Conservation (phyloP, 2,113 vertebrate species). For the Geothlypis trichas region DNA sequence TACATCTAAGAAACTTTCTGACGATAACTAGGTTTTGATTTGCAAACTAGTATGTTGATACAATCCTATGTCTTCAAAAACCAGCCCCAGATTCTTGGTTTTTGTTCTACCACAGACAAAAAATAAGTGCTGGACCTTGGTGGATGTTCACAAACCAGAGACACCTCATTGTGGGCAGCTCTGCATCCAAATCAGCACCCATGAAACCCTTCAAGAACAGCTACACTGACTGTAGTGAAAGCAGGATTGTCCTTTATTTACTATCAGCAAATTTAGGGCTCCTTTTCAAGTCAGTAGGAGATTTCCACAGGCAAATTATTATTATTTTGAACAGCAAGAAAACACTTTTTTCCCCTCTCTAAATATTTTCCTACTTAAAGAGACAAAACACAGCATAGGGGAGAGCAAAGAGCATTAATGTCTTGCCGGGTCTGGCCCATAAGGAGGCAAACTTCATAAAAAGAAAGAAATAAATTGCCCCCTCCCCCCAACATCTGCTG, state of each 20-base stretch:
- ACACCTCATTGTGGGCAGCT: not conserved
- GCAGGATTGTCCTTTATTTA: not conserved
- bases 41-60: not conserved
- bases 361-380: constrained; percentile 10
- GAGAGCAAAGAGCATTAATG: not conserved
- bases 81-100: rapidly evolving
- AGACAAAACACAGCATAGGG: not conserved
- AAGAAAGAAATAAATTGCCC: not conserved
- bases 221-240: not conserved
- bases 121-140: not conserved
- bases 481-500: constrained; percentile 63
- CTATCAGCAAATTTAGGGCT: constrained; percentile 29
- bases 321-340: constrained; percentile 16
- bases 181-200: not conserved
- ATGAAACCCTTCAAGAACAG: not conserved
- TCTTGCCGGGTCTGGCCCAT: not conserved
- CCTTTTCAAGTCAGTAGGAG: not conserved
- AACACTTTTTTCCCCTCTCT: not conserved
- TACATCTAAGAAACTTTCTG: not conserved
- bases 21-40: not conserved
- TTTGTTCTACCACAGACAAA: not conserved
- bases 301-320: constrained; percentile 23
- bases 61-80: not conserved
- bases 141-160: not conserved
- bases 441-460: constrained; percentile 42